These are phyloP conservation scores for Chlorocebus sabaeus DNA, from an alignment of 2,113 vertebrate genomes.

Conservation along the genomic window DNA sequence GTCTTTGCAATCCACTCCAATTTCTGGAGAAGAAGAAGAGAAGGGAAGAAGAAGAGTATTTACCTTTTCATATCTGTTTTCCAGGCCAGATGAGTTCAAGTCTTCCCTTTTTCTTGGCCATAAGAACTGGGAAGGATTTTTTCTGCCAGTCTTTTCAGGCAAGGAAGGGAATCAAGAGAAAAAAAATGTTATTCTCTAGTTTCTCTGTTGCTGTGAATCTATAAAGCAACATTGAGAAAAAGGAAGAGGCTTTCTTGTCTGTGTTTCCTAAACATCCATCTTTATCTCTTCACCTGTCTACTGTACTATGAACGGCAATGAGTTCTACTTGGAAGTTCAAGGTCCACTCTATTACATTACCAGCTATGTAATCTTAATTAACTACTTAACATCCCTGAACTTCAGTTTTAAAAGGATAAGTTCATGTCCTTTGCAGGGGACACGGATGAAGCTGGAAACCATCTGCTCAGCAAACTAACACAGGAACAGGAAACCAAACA, in stretches of 20 bases:
- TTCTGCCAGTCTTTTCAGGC: not conserved
- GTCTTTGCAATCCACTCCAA: not conserved
- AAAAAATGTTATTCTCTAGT: not conserved
- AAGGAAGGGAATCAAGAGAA: not conserved
- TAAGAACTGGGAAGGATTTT: not conserved
- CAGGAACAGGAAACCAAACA: too few species aligned
- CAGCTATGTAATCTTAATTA: not conserved
- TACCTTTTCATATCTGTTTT: not conserved
- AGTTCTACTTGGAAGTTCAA: not conserved
- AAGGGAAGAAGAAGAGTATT: accelerated
- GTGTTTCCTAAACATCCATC: not conserved
- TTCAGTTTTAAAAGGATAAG: not conserved
- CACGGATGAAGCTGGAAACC: too few species aligned
- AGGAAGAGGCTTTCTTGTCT: not conserved
- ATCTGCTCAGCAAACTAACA: too few species aligned
- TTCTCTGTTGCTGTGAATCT: not conserved
- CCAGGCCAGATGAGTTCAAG: too few species aligned
- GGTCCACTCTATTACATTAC: not conserved
- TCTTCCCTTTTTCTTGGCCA: not conserved
- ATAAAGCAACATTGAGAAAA: not conserved
- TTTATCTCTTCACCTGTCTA: not conserved
- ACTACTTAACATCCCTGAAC: not conserved
- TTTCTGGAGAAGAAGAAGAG: not conserved
- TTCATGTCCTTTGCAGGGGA: too few species aligned
- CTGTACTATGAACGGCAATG: not conserved